A percentile compares a stretch with the other conserved stretches of the same genome.
Evolutionary conservation across 1,140 invertebrate species (phyloP).

Genomic region (Bactericera cockerelli): DNA sequence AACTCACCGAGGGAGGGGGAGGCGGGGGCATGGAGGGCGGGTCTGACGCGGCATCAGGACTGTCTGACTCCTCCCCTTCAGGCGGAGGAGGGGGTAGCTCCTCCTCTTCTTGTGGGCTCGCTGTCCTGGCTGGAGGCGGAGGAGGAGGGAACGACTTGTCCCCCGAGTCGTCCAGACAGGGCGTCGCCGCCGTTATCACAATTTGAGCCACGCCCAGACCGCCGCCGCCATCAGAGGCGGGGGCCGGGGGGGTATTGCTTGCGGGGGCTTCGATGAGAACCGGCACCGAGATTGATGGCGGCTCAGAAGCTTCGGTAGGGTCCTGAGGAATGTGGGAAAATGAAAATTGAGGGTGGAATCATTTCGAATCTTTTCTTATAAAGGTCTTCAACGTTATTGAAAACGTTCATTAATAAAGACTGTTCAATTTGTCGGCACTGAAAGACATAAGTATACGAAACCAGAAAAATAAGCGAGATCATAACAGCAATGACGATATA

Average conservation of each 20-base stretch:
- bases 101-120: slow-evolving; percentile 14
- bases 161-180: slow-evolving; percentile 57
- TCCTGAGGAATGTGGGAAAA: too few relatives aligned
- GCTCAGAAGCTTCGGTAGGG: too few relatives aligned
- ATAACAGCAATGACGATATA: too few relatives aligned
- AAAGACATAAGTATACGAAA: too few relatives aligned
- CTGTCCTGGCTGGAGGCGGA: slow-evolving; percentile 24
- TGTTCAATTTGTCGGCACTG: too few relatives aligned
- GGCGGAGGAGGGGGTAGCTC: slow-evolving; percentile 12
- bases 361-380: too few relatives aligned
- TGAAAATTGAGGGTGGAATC: too few relatives aligned
- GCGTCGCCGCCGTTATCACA: slow-evolving; percentile 74
- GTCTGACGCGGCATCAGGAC: slow-evolving; percentile 12
- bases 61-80: slow-evolving; percentile 21
- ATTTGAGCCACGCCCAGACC: slow-evolving; percentile 66
- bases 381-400: too few relatives aligned
- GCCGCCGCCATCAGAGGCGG: slow-evolving; percentile 10
- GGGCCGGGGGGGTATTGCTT: background rate
- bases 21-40: slow-evolving; percentile 9
- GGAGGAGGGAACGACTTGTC: slow-evolving; percentile 46
- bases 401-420: too few relatives aligned
- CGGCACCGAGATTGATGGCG: background rate
- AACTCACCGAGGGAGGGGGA: background rate
- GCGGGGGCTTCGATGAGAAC: too few relatives aligned
- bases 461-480: too few relatives aligned